Percentiles rank a stretch among this genome's conserved stretches.
Evolutionary conservation across 1,140 invertebrate species (phyloP).

Genomic region (Procambarus virginalis): DNA sequence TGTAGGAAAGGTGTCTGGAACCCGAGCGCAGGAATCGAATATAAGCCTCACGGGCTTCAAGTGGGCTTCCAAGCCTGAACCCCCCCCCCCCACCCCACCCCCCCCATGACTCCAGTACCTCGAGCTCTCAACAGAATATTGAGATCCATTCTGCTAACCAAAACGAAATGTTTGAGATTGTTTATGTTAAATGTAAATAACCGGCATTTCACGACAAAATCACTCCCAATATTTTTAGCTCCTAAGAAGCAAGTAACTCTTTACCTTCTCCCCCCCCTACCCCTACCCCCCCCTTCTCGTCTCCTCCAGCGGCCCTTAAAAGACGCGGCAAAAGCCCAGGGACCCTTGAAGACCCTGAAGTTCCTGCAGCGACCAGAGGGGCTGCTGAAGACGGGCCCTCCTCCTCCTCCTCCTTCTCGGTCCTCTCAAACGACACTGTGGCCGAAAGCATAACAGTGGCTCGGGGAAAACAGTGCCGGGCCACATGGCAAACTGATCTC

Average conservation of each 20-base stretch:
- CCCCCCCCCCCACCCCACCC: not conserved
- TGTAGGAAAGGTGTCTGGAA: too few species aligned
- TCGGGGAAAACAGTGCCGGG: constrained; percentile 23
- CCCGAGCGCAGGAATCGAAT: too few species aligned
- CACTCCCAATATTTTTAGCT: not conserved
- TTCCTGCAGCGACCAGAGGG: not conserved
- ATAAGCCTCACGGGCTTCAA: too few species aligned
- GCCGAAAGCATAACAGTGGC: constrained; percentile 23
- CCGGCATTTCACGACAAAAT: not conserved
- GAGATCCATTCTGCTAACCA: too few species aligned
- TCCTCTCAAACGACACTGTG: constrained; percentile 23
- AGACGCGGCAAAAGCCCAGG: not conserved
- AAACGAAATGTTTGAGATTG: too few species aligned
- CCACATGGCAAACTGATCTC: constrained; percentile 26
- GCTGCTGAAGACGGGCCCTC: not conserved
- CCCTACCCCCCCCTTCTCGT: not conserved
- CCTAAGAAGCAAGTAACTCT: too few species aligned
- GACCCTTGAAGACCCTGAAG: constrained; percentile 31
- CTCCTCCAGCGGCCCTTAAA: not conserved
- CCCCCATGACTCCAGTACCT: not conserved
- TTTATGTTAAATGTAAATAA: too few species aligned
- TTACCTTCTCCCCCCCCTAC: not conserved
- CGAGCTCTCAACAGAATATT: too few species aligned
- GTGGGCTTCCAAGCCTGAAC: too few species aligned
- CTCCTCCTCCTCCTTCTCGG: not conserved